Evolutionary conservation across 2,113 vertebrate species (phyloP).

Genomic region (Oryzias woworae): DNA sequence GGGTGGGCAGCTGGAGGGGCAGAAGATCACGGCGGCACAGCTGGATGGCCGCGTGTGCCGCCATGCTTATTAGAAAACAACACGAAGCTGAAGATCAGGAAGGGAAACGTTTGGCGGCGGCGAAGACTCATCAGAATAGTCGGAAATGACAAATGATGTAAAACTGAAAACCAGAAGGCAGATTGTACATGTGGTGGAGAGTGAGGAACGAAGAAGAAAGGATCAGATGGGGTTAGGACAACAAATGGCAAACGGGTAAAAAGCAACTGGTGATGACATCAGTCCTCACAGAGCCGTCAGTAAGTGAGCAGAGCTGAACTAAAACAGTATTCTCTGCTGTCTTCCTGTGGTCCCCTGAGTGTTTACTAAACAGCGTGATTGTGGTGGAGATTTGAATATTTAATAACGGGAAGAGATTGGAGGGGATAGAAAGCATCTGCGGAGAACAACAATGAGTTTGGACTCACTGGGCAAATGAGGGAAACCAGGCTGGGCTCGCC

Average conservation of each 20-base stretch:
- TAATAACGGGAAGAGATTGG: constrained; percentile 73
- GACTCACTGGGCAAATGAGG: constrained; percentile 69
- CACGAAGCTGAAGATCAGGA: constrained; percentile 50
- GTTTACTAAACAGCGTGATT: constrained; percentile 74
- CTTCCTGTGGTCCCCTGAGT: constrained; percentile 62
- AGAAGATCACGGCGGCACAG: constrained; percentile 38
- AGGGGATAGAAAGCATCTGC: constrained; percentile 56
- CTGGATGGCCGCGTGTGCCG: constrained; percentile 28
- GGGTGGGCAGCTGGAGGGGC: constrained; percentile 1
- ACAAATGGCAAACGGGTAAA: not conserved
- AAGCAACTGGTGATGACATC: constrained; percentile 8
- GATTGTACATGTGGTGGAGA: constrained; percentile 19
- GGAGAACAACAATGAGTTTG: constrained; percentile 72
- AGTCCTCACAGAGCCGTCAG: not conserved
- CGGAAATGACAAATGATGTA: constrained; percentile 46
- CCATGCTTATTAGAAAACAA: constrained; percentile 68
- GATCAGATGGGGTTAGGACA: constrained; percentile 28
- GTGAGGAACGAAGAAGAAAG: constrained; percentile 34
- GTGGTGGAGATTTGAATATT: constrained; percentile 76
- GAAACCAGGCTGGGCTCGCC: constrained; percentile 68
- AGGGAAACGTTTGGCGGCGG: constrained; percentile 59
- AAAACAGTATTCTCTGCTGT: constrained; percentile 69
- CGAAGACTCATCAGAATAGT: constrained; percentile 25
- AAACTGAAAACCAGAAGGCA: constrained; percentile 38
- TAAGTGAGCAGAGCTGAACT: constrained; percentile 46